These are phyloP conservation scores for Drosophila meridionalis DNA, from an alignment of 2,888 invertebrate species.

Conservation along the genomic window DNA sequence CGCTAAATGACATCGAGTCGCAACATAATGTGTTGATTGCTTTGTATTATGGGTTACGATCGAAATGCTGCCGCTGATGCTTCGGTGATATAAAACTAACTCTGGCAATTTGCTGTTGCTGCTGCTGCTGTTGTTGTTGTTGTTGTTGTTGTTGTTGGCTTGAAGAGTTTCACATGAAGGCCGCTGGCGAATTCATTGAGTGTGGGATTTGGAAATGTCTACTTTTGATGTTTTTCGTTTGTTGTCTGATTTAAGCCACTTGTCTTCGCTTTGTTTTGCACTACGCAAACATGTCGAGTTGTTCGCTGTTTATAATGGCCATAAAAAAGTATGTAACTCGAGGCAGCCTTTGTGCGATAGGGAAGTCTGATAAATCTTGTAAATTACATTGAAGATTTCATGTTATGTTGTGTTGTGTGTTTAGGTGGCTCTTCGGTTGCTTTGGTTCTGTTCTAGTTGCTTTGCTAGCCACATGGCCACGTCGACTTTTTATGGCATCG, in stretches of 20 bases:
- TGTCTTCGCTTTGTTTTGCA: conserved; percentile 11
- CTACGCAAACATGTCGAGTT: neutral
- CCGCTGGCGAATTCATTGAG: conserved; percentile 26
- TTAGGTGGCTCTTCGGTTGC: neutral
- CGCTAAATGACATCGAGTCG: conserved; percentile 21
- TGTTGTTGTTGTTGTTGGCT: neutral
- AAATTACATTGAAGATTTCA: conserved; percentile 61
- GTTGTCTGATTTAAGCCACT: conserved; percentile 19
- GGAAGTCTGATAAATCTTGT: conserved; percentile 51
- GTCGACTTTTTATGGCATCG: conserved; percentile 59
- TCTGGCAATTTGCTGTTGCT: conserved; percentile 4
- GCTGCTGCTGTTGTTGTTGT: too few relatives aligned
- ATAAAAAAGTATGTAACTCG: conserved; percentile 28
- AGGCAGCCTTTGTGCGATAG: conserved; percentile 2
- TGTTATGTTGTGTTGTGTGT: conserved; percentile 1
- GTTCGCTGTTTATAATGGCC: neutral
- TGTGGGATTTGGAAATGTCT: conserved; percentile 26
- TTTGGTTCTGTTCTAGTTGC: conserved; percentile 19
- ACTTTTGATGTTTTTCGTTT: conserved; percentile 5
- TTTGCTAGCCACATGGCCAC: conserved; percentile 11
- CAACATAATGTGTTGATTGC: conserved; percentile 30
- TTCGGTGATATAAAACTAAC: conserved; percentile 1
- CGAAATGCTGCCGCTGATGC: conserved; percentile 3
- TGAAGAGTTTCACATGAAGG: conserved; percentile 32
- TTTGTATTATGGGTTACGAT: conserved; percentile 38